Percentiles rank a stretch among this genome's conserved stretches.
These are phyloP conservation scores for Prinia subflava DNA, from an alignment of 2,113 vertebrate genomes.

Conservation along the genomic window DNA sequence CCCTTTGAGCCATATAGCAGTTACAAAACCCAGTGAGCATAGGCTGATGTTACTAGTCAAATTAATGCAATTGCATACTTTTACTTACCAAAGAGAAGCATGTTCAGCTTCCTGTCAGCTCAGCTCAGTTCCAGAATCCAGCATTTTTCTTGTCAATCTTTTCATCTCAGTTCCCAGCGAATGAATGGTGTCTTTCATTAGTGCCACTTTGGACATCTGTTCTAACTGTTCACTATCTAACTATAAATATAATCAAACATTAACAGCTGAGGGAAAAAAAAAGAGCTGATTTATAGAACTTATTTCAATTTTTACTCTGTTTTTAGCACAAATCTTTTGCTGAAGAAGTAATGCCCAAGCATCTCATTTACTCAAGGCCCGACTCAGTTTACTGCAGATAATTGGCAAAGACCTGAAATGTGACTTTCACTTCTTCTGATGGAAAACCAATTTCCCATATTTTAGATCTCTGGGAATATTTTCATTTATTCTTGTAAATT, in stretches of 20 bases:
- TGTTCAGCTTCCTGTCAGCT: conserved; percentile 71
- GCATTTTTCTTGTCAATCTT: conserved; percentile 68
- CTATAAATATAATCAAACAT: conserved; percentile 58
- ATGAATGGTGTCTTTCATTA: conserved; percentile 73
- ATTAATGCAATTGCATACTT: background rate
- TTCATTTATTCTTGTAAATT: background rate
- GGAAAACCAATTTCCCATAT: background rate
- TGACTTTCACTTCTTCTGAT: background rate
- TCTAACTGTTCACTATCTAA: conserved; percentile 77
- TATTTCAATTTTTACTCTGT: background rate
- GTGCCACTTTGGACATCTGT: conserved; percentile 68
- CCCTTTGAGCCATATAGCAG: background rate
- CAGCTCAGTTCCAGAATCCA: conserved; percentile 72
- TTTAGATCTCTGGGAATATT: background rate
- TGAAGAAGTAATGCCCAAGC: background rate
- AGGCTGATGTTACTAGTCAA: background rate
- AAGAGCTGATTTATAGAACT: background rate
- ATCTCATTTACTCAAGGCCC: background rate
- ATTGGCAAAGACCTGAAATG: background rate
- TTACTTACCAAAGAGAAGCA: conserved; percentile 75
- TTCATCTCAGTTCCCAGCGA: conserved; percentile 79
- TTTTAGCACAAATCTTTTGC: background rate
- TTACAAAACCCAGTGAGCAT: background rate
- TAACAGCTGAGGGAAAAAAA: background rate
- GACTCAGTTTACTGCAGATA: background rate